Conservation (phyloP, 2,797 vertebrate genomes). For the Sebastes melanostomus region DNA sequence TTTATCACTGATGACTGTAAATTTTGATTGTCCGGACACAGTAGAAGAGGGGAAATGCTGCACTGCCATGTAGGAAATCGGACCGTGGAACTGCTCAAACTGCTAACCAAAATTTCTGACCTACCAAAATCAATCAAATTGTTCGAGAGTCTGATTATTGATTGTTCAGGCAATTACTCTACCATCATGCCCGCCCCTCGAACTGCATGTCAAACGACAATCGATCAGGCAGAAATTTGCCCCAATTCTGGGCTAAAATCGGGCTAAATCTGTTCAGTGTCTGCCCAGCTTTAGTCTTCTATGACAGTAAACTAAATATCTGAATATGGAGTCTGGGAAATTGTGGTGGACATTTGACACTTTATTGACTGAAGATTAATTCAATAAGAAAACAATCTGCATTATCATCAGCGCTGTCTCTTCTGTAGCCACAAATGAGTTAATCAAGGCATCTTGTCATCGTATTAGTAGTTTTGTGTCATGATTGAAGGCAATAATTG, state of each 20-base stretch:
- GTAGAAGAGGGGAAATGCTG: too few species aligned
- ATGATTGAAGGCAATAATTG: background rate
- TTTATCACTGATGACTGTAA: too few species aligned
- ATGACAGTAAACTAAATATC: background rate
- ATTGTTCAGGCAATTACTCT: background rate
- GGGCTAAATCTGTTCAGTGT: background rate
- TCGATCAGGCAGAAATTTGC: background rate
- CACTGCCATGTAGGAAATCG: background rate
- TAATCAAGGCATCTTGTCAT: background rate
- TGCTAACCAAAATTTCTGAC: background rate
- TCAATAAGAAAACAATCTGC: background rate
- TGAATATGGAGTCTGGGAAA: background rate
- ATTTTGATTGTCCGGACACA: too few species aligned
- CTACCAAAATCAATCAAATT: background rate
- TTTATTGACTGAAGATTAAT: background rate
- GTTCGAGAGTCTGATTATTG: background rate
- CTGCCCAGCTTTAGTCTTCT: background rate
- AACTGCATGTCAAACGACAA: background rate
- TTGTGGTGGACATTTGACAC: background rate
- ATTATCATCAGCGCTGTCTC: background rate
- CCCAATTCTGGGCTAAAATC: background rate
- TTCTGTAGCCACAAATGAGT: background rate
- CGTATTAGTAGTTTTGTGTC: background rate
- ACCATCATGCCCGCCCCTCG: too few species aligned
- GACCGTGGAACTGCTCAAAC: background rate